Evolutionary conservation across 2,888 invertebrate species (phyloP).

Genomic region (Arctia plantaginis): DNA sequence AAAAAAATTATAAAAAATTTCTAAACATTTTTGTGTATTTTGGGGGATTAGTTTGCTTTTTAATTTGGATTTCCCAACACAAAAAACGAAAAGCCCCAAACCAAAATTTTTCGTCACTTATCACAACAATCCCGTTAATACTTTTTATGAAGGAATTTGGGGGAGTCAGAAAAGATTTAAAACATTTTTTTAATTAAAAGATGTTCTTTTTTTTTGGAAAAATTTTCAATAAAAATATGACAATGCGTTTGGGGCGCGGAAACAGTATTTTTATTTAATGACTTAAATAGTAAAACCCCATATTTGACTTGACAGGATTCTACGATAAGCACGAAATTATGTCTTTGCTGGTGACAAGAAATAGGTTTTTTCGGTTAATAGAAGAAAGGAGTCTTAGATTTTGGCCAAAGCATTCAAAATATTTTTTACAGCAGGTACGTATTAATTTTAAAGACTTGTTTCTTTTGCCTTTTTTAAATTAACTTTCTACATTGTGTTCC

Average conservation of each 20-base stretch:
- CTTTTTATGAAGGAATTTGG: background rate
- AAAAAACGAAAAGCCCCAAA: background rate
- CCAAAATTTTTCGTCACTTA: background rate
- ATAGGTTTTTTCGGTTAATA: constrained; percentile 19
- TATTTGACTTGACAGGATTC: too few species aligned
- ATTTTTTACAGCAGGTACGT: constrained; percentile 2
- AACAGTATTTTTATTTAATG: too few species aligned
- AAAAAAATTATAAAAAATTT: background rate
- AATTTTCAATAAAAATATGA: too few species aligned
- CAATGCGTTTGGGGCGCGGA: too few species aligned
- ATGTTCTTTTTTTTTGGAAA: too few species aligned
- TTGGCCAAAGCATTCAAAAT: constrained; percentile 38
- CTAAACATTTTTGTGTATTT: background rate
- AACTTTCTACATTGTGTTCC: constrained; percentile 33
- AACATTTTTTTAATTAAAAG: too few species aligned
- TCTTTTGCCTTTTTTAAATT: constrained; percentile 17
- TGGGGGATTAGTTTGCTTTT: constrained; percentile 20
- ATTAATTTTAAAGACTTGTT: background rate
- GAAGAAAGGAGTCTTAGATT: constrained; percentile 34
- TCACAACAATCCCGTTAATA: background rate
- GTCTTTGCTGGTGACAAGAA: background rate
- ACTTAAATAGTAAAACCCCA: too few species aligned
- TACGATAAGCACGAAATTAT: background rate
- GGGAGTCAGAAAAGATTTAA: too few species aligned
- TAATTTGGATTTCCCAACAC: background rate